These are phyloP conservation scores for Pseudomyrmex flavicornis DNA, from an alignment of 1,140 invertebrate species.

Conservation along the genomic window DNA sequence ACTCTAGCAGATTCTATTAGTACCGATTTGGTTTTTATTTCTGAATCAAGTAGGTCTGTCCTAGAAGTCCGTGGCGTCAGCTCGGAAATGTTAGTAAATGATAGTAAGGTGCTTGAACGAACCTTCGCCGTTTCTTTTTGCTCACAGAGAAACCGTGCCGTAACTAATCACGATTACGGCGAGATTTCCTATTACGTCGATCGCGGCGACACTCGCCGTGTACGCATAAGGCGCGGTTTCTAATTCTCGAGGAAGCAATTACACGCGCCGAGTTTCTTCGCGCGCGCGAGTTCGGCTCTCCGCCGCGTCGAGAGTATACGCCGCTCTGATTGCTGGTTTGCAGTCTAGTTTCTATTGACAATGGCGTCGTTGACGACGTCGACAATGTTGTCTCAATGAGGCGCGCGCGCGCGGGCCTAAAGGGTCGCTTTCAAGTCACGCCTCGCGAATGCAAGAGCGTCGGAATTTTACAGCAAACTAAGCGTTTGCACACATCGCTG, in stretches of 20 bases:
- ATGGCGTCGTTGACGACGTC: constrained; percentile 61
- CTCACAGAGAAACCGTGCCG: neutral
- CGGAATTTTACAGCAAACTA: constrained; percentile 10
- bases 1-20: no score
- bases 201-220: neutral
- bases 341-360: constrained; percentile 69
- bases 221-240: constrained; percentile 59
- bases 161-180: constrained; percentile 36
- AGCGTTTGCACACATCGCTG: neutral
- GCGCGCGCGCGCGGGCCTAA: constrained; percentile 2
- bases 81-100: no score
- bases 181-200: constrained; percentile 43
- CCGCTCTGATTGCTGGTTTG: constrained; percentile 69
- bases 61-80: no score
- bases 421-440: constrained; percentile 8
- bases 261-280: constrained; percentile 50
- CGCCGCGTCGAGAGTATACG: constrained; percentile 17
- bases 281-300: constrained; percentile 6
- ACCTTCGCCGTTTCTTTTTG: neutral
- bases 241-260: constrained; percentile 56
- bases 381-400: constrained; percentile 35
- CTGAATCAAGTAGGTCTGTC: no score
- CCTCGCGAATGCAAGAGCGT: neutral
- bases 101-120: neutral
- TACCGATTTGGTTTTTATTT: no score